phyloP scores from a whole-genome alignment of 2,888 invertebrate species.

The Epinotia nisella region DNA sequence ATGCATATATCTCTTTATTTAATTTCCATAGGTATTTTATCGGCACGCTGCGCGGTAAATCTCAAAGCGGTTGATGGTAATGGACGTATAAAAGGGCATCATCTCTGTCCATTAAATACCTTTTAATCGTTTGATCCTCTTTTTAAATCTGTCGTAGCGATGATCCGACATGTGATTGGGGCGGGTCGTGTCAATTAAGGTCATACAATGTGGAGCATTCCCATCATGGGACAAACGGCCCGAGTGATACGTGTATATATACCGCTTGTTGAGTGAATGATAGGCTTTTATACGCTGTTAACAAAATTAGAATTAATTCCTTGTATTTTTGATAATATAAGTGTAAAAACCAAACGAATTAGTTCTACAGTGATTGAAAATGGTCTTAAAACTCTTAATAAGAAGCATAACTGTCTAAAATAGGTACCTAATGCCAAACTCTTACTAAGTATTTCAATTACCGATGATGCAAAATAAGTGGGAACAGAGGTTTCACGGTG shows the following conservation, averaged over 20 bases:
- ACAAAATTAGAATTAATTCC: background rate
- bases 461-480: constrained; percentile 31
- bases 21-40: constrained; percentile 65
- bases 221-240: constrained; percentile 14
- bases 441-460: constrained; percentile 36
- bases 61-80: constrained; percentile 81
- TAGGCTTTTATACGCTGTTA: constrained; percentile 3
- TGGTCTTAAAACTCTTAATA: background rate
- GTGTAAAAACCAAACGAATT: background rate
- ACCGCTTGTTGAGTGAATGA: background rate
- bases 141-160: constrained; percentile 78
- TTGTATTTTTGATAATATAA: background rate
- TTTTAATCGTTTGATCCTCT: constrained; percentile 85
- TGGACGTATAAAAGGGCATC: constrained; percentile 81
- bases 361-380: background rate
- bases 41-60: constrained; percentile 70
- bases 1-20: constrained; percentile 50
- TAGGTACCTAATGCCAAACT: constrained; percentile 12
- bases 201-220: constrained; percentile 46
- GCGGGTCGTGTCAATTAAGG: constrained; percentile 73
- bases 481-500: constrained; percentile 51
- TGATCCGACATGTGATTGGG: constrained; percentile 76
- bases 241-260: constrained; percentile 7
- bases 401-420: background rate
- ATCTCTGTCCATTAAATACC: constrained; percentile 83